These are phyloP conservation scores for Helarctos malayanus DNA, from an alignment of 2,797 vertebrate species.

Conservation along the genomic window DNA sequence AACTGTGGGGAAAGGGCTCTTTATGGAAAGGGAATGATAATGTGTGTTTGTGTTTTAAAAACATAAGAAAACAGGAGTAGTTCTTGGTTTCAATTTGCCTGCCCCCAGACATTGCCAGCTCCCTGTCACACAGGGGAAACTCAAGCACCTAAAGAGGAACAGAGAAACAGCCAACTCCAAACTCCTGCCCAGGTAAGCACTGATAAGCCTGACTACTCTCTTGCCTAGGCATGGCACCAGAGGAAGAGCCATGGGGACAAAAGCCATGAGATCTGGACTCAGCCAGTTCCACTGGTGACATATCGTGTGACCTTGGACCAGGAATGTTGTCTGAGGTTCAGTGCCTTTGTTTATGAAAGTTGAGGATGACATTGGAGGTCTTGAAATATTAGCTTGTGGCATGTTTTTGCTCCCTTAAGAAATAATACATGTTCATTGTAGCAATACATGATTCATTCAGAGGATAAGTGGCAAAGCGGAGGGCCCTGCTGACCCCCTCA, in stretches of 20 bases:
- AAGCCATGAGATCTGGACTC: neutral
- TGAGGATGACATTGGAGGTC: neutral
- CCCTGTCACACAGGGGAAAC: neutral
- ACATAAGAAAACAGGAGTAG: neutral
- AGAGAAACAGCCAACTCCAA: neutral
- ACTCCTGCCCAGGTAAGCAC: neutral
- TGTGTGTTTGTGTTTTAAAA: neutral
- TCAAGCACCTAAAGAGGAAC: neutral
- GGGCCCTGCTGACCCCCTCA: neutral
- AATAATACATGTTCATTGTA: neutral
- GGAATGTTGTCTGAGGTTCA: neutral
- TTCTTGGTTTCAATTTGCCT: neutral
- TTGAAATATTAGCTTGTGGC: neutral
- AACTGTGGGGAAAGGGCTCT: neutral
- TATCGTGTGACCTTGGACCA: neutral
- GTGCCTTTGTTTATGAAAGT: neutral
- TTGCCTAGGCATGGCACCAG: neutral
- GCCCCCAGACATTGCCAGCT: neutral
- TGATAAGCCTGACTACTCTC: neutral
- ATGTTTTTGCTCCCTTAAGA: neutral
- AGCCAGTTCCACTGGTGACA: neutral
- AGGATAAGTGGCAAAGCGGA: neutral
- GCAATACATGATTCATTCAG: neutral
- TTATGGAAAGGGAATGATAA: neutral
- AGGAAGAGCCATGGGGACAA: rapidly evolving